A percentile compares a stretch with the other conserved stretches of the same genome.
Evolutionary conservation across 2,113 vertebrate genomes (phyloP).

Genomic region (Pogona vitticeps): DNA sequence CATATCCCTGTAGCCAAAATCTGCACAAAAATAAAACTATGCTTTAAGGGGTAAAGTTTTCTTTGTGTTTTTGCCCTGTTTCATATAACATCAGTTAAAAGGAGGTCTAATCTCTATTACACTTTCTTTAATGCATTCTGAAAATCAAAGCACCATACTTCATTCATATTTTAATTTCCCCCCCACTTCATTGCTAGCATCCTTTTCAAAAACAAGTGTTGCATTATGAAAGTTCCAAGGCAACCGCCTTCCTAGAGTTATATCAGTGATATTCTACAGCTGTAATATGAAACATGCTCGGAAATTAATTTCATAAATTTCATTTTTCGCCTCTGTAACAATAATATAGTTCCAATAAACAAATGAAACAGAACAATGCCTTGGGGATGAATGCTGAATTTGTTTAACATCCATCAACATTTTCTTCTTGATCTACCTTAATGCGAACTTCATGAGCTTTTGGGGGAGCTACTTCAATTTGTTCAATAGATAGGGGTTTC

Average conservation of each 20-base stretch:
- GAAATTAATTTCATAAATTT: not conserved
- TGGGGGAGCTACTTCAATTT: conserved; percentile 86
- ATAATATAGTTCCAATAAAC: not conserved
- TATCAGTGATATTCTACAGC: not conserved
- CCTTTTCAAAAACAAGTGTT: no score
- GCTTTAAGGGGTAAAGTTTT: not conserved
- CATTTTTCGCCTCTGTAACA: not conserved
- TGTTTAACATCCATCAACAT: not conserved
- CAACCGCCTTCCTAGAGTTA: no score
- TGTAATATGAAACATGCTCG: not conserved
- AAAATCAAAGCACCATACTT: no score
- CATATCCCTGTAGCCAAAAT: conserved; percentile 86
- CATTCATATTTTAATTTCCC: no score
- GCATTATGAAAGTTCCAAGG: no score
- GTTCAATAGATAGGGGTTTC: conserved; percentile 84
- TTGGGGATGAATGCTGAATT: not conserved
- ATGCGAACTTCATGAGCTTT: conserved; percentile 84
- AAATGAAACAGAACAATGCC: not conserved
- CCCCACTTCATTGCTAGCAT: no score
- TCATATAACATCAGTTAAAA: not conserved
- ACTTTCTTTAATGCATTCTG: no score
- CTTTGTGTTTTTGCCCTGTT: not conserved
- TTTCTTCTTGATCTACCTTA: conserved; percentile 75
- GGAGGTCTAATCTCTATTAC: no score
- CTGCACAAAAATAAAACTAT: conserved; percentile 58